These are phyloP conservation scores for Cryptus armator DNA, from an alignment of 2,888 invertebrate species.

Conservation along the genomic window DNA sequence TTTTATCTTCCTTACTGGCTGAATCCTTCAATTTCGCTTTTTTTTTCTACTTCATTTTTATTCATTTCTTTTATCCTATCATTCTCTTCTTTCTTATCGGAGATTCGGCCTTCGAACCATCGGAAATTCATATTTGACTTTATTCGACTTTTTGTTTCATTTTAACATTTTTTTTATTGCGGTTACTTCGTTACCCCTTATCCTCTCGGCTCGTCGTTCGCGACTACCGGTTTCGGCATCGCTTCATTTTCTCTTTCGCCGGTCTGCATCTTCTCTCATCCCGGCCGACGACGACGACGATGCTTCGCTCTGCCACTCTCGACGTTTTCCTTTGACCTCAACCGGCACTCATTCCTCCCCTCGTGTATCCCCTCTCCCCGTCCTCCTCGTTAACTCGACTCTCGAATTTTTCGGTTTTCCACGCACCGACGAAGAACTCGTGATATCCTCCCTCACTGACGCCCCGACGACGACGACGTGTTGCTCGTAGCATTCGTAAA, in stretches of 20 bases:
- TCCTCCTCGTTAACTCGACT: slow-evolving; percentile 50
- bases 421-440: slow-evolving; percentile 31
- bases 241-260: slow-evolving; percentile 44
- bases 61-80: slow-evolving; percentile 1
- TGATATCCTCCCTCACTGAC: slow-evolving; percentile 12
- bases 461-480: not conserved
- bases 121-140: slow-evolving; percentile 34
- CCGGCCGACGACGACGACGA: slow-evolving; percentile 25
- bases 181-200: slow-evolving; percentile 39
- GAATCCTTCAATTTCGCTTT: slow-evolving; percentile 74
- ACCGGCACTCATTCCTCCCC: slow-evolving; percentile 8
- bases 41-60: slow-evolving; percentile 26
- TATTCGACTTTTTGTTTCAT: slow-evolving; percentile 9
- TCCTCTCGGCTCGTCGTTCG: slow-evolving; percentile 7
- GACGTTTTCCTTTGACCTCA: slow-evolving; percentile 33
- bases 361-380: slow-evolving; percentile 18
- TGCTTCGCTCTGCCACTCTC: slow-evolving; percentile 8
- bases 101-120: not conserved
- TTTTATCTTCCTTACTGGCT: slow-evolving; percentile 60
- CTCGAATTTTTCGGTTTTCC: not conserved
- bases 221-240: slow-evolving; percentile 38
- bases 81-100: slow-evolving; percentile 16
- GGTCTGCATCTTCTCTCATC: slow-evolving; percentile 32
- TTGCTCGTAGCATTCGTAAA: not conserved
- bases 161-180: slow-evolving; percentile 26